Base-by-base conservation (phyloP, 2,797 vertebrate genomes). In the Karalla daura region DNA sequence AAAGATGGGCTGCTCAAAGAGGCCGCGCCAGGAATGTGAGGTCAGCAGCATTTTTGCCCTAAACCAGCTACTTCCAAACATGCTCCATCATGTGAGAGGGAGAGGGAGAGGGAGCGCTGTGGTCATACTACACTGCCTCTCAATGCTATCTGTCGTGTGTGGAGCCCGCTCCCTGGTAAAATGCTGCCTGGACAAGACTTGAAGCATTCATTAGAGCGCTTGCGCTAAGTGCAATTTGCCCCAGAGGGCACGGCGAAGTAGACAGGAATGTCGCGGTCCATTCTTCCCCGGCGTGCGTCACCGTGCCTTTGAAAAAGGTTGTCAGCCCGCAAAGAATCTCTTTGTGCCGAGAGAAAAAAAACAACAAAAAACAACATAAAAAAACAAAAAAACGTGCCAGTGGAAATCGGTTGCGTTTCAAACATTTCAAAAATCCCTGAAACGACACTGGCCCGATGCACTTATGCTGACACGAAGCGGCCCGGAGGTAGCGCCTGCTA, bases 171-270 rank as follows among this genome's bases (percentile, higher is more conserved):
- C 78, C n/a, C 43, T 21, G 68, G 52, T 15, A 18, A 52, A 75
- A 72, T 47, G 44, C 66, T 70, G 74, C 66, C 84, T 74, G 72
- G 81, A 86, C 66, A 82, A 76, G 81, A 89, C 85, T 76, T 83
- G 72, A 88, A 86, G 74, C 61, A 47, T 76, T 78, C 55, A 52
- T 80, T 76, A 71, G n/a, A 60, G 70, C 65, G 52, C 78, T 72
- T 69, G 39, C 56, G 71, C 59, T n/a, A 80, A 78, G 80, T 67
- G 67, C 67, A 73, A 65, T 83, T 78, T 58, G 28, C 43, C 66
- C 71, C 65, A 40, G 20, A 78, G 71, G 70, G 70, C 55, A 40
- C 12, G 49, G 36, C 8, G 27, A 52, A n/a, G 61, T 63, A 63
- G 74, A 74, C 66, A 36, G 46, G 50, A 79, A 60, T 68, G 55